Evolutionary conservation across 2,113 vertebrate genomes (phyloP), one percentile per base, ranked within the genome.

Genomic region (Prunella fulvescens): DNA sequence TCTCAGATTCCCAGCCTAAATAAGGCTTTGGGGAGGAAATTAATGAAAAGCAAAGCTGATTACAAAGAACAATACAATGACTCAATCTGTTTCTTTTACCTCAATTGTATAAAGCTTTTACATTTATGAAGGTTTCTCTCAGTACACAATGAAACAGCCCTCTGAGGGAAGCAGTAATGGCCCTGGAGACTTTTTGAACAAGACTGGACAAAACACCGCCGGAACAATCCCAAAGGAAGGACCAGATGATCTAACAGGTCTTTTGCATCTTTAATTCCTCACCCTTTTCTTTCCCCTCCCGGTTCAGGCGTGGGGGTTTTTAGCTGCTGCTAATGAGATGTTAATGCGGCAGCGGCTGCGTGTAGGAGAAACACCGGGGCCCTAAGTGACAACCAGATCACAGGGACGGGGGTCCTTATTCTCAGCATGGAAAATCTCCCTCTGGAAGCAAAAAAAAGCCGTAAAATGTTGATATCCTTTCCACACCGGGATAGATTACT

Each of bases 41-140:
- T 84, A 96, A 93, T 94, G 92, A 95, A 97, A 96, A 95, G 95
- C 90, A 96, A 94, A 97, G 92, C 95, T 94, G 96, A 93, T 97
- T 96, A 96, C 95, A 96, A 96, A 97, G 95, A 97, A 97, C 96
- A 97, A 97, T 97, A 90, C 91, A 92, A 91, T 95, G 93, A 97
- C 80, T 94, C 93, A 96, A 93, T 95, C 96, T 94, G 90, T 91
- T 96, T 95, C 96, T 97, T 95, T 35, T 91, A 91, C 95, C 78
- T 96, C 96, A 81, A 94, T 97, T 97, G 96, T 96, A 78, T 53
- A 83, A 88, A 91, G 88, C 91, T 92, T 92, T 92, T 92, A 90
- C 90, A 91, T 86, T 95, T 94, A 93, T 81, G 76, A 90, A 92
- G 90, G 93, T 79, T 92, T 92, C 65, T 95, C 88, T 93, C 74